Conservation (phyloP, 2,888 invertebrate genomes). For the Drosophila pseudotakahashii region DNA sequence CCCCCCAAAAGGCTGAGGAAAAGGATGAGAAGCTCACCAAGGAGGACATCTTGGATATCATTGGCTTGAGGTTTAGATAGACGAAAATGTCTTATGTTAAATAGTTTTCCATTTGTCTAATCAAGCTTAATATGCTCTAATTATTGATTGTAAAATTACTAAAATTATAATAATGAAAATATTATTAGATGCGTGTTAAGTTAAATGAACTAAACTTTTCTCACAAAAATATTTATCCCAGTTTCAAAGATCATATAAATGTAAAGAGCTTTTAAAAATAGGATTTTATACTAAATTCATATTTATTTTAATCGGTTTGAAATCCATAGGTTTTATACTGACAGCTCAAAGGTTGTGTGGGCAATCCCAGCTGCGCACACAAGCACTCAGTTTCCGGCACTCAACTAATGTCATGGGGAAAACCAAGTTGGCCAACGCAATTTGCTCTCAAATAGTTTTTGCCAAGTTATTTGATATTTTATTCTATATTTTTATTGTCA, state of each 20-base stretch:
- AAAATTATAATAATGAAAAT: too few relatives aligned
- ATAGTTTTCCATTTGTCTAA: not conserved
- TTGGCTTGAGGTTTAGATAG: constrained; percentile 44
- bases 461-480: constrained; percentile 70
- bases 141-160: not conserved
- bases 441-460: constrained; percentile 49
- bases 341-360: constrained; percentile 14
- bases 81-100: not conserved
- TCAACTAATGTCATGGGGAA: constrained; percentile 55
- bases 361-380: constrained; percentile 13
- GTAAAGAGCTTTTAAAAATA: too few relatives aligned
- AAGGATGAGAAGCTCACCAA: constrained; percentile 52
- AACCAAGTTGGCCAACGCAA: constrained; percentile 37
- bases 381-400: constrained; percentile 25
- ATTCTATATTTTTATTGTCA: constrained; percentile 50
- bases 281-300: not conserved
- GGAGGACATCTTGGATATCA: constrained; percentile 63
- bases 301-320: not conserved
- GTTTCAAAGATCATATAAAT: too few relatives aligned
- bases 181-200: not conserved
- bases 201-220: too few relatives aligned
- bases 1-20: constrained; percentile 1
- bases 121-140: too few relatives aligned
- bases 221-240: too few relatives aligned
- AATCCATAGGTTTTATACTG: not conserved